Conservation (phyloP, 2,888 invertebrate genomes). For the Mellilla xanthometata region DNA sequence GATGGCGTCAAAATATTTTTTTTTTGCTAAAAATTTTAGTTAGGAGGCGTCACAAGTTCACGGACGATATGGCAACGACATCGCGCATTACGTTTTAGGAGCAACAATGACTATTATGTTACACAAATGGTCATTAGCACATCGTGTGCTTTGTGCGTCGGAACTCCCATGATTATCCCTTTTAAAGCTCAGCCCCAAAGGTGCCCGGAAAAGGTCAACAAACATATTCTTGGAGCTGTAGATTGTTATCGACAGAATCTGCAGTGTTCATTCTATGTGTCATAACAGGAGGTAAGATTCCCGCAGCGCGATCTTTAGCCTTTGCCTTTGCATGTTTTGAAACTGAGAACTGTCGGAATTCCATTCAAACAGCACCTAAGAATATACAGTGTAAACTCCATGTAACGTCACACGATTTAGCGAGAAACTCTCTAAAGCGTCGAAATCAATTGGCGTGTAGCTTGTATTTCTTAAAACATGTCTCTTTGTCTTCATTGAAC, state of each 20-base stretch:
- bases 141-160: conserved; percentile 4
- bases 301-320: conserved; percentile 24
- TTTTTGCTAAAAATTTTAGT: no score
- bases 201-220: conserved; percentile 14
- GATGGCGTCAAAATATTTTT: no score
- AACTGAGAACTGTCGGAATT: not conserved
- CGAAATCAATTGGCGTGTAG: no score
- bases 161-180: conserved; percentile 12
- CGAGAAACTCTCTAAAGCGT: no score
- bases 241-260: conserved; percentile 27
- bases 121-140: conserved; percentile 5
- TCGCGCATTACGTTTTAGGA: not conserved
- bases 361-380: not conserved
- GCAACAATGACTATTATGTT: not conserved
- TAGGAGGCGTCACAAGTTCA: no score
- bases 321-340: conserved; percentile 10
- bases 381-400: not conserved
- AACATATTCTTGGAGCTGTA: conserved; percentile 9
- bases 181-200: conserved; percentile 2
- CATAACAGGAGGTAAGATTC: conserved; percentile 21
- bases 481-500: no score
- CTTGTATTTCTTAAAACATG: no score
- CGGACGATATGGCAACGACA: not conserved
- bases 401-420: no score
- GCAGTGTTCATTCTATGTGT: conserved; percentile 23